These are phyloP conservation scores for Scaptodrosophila latifasciaeformis DNA, from an alignment of 2,888 invertebrate genomes.

Conservation along the genomic window DNA sequence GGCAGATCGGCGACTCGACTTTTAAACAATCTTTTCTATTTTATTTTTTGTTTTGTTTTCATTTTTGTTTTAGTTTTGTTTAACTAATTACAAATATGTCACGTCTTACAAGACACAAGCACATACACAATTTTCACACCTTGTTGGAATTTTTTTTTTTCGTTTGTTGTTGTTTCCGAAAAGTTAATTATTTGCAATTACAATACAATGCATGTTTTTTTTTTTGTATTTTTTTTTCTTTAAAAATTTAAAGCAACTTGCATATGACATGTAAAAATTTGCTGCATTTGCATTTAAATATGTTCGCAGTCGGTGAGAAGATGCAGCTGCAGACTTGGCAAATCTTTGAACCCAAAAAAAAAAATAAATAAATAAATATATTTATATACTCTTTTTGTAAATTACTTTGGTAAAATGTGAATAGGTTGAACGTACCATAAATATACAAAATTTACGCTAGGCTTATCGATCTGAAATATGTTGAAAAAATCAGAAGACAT, in stretches of 20 bases:
- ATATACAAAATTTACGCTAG: no score
- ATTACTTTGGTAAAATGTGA: no score
- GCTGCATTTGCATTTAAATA: conserved; percentile 28
- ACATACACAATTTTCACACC: conserved; percentile 35
- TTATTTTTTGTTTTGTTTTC: no score
- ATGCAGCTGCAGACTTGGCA: conserved; percentile 7
- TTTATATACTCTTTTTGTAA: not conserved
- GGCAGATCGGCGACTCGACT: no score
- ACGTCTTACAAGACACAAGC: conserved; percentile 41
- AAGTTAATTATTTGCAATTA: conserved; percentile 34
- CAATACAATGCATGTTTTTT: conserved; percentile 17
- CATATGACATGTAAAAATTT: conserved; percentile 18
- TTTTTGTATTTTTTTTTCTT: conserved; percentile 17
- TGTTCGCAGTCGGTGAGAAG: conserved; percentile 1
- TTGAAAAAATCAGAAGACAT: no score
- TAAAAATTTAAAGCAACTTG: conserved; percentile 2
- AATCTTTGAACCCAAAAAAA: no score
- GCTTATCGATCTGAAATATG: no score
- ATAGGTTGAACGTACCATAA: no score
- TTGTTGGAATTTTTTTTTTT: conserved; percentile 11
- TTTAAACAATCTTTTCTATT: no score
- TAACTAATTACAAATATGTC: conserved; percentile 23
- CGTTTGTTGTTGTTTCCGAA: conserved; percentile 13
- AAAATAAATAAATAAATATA: no score
- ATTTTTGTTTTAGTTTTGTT: conserved; percentile 22